phyloP scores from a whole-genome alignment of 2,113 vertebrate species.

The Oxygymnocypris stewartii region DNA sequence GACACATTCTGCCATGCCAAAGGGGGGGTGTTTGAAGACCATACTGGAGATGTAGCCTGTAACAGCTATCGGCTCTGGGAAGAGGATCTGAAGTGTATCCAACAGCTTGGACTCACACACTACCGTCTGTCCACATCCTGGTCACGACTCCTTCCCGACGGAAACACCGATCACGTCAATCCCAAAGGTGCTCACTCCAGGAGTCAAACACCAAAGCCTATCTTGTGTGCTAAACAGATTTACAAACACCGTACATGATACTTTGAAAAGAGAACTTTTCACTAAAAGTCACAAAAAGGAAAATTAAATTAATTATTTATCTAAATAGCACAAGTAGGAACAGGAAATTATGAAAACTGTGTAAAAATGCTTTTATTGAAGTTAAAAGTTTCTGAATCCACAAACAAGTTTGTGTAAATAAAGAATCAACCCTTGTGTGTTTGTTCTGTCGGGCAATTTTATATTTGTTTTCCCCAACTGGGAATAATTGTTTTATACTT shows the following conservation, averaged over 20 bases:
- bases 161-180: constrained; percentile 87
- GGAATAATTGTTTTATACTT: not conserved
- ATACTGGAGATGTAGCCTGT: constrained; percentile 88
- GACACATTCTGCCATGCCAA: constrained; percentile 90
- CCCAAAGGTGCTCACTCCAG: constrained; percentile 81
- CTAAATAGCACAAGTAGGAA: not conserved
- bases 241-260: not conserved
- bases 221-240: not conserved
- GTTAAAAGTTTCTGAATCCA: not conserved
- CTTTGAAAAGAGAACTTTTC: not conserved
- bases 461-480: no score
- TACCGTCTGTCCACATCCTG: constrained; percentile 95
- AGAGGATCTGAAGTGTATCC: constrained; percentile 92
- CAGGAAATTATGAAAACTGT: not conserved
- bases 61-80: constrained; percentile 94
- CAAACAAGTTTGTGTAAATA: not conserved
- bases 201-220: not conserved
- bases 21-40: constrained; percentile 85
- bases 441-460: not conserved
- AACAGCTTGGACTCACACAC: constrained; percentile 92
- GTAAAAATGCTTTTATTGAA: not conserved
- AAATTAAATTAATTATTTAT: no score
- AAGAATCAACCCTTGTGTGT: not conserved
- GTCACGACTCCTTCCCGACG: constrained; percentile 94
- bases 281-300: not conserved